Conservation (phyloP, 2,888 invertebrate species). For the Amorpha juglandis region DNA sequence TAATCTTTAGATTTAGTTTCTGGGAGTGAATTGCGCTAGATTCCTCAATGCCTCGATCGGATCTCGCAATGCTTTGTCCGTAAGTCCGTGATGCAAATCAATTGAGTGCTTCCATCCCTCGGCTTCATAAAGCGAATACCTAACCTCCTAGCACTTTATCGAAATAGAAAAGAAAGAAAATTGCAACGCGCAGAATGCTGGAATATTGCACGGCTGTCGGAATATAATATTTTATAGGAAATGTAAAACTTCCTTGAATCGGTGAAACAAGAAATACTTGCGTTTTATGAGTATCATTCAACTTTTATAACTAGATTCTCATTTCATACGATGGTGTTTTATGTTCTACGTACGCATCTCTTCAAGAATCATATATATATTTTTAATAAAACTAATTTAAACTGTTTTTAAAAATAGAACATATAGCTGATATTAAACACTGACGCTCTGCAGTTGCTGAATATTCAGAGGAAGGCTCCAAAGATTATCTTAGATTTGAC, state of each 20-base stretch:
- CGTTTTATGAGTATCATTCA: constrained; percentile 47
- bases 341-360: background rate
- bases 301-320: constrained; percentile 46
- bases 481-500: too few species aligned
- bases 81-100: constrained; percentile 70
- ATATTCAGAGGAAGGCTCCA: too few species aligned
- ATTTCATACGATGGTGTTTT: constrained; percentile 36
- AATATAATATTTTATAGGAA: constrained; percentile 53
- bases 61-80: constrained; percentile 60
- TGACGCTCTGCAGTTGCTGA: too few species aligned
- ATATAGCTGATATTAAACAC: too few species aligned
- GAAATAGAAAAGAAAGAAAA: constrained; percentile 44
- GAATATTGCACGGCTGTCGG: constrained; percentile 46
- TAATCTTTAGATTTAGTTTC: constrained; percentile 64
- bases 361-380: background rate
- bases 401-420: too few species aligned
- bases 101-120: constrained; percentile 56
- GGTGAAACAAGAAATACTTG: constrained; percentile 45
- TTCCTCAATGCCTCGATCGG: constrained; percentile 47
- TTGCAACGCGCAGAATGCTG: constrained; percentile 43
- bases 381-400: too few species aligned
- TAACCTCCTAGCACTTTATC: constrained; percentile 52
- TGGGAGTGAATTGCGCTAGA: constrained; percentile 63
- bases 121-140: constrained; percentile 63
- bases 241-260: constrained; percentile 47